Base-by-base conservation (phyloP, 2,888 invertebrate species). In the Embidobia sp. region DNA sequence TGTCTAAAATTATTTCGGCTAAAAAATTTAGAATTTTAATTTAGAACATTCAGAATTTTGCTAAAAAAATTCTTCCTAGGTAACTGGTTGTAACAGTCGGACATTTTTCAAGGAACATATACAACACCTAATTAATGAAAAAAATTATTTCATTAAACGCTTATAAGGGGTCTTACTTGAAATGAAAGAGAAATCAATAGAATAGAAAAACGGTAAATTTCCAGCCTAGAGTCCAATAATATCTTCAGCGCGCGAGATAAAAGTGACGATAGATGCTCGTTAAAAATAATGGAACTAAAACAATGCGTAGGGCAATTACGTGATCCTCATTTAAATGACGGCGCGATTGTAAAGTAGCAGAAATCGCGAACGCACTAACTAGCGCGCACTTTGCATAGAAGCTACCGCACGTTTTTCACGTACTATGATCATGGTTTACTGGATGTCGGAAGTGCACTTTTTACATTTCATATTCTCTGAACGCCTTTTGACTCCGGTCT, bases 221-320 rank as follows among this genome's bases (percentile, higher is more conserved):
- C 10, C 59, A 19, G 11, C 16, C 6, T 37, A 13, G 29, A 31
- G 33, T 61, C 31, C 53, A 63, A 72, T 72, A 64, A 57, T 49
- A 49, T 73, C 64, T 64, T 73, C 55, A 59, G 35, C 37, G 55
- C 19, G 16, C 10, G 26, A 85, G 85, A 86, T 85, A 84, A 82
- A 83, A 84, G 82, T 81, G 78, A 73, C 79, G 83, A 85, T 85
- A 84, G 76, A 76, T 61, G 72, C 72, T 66, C 61, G 66, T 53
- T 59, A 75, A 75, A 72, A 77, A 80, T 81, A 79, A 83, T 83
- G 83, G 77, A 83, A 85, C 79, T 80, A 80, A 84, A 84, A 86
- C 87, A 84, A 85, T 85, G 83, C 82, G 72, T 67, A 72, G 78
- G 80, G 81, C 84, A 87, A 87, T 87, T 86, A 85, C 80, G 85